Base-by-base conservation (phyloP, 2,797 vertebrate genomes). In the Merluccius polli region DNA sequence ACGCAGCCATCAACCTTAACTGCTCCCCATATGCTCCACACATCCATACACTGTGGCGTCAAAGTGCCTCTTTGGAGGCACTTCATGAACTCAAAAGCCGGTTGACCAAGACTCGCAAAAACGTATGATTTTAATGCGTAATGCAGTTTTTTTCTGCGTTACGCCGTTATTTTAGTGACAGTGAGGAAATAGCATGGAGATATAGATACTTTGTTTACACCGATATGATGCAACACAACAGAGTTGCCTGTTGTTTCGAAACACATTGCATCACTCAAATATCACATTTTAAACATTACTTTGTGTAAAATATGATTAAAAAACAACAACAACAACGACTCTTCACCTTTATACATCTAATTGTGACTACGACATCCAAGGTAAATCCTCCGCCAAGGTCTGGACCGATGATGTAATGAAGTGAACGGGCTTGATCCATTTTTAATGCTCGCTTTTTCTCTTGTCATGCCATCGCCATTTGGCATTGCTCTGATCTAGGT, bases 401-500 rank as follows among this genome's bases (percentile, higher is more conserved):
- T 59, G 21, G 30, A 70, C 68, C 38, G n/a, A 71, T 71, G 70
- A 30, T 38, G 24, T 38, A 16, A 38, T 59, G 27, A 77, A 21
- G 15, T 59, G n/a, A 77, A 24, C 30, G 0, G 35, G 68, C 21
- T 13, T 69, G 13, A 74, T 48, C 11, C 44, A 73, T 73, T 29
- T 0, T 70, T 30, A 33, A 38, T 75, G 67, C 48, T 44, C 18
- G 18, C 27, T 71, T 78, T n/a, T 18, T 73, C 71, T 41, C 38
- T 44, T 38, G 48, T 63, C 21, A 59, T 78, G 52, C 9, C 72
- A 9, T 80, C 65, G 71, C 79, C 73, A 52, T 15, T 36, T 74
- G 44, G 44, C 33, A 78, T 77, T 32, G 73, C 12, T 65, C 36
- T 67, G 73, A 70, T 74, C 48, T 1, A 5, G 65, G 63, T 67